Evolutionary conservation across 2,113 vertebrate genomes (phyloP).

Genomic region (Cnemophilus loriae): DNA sequence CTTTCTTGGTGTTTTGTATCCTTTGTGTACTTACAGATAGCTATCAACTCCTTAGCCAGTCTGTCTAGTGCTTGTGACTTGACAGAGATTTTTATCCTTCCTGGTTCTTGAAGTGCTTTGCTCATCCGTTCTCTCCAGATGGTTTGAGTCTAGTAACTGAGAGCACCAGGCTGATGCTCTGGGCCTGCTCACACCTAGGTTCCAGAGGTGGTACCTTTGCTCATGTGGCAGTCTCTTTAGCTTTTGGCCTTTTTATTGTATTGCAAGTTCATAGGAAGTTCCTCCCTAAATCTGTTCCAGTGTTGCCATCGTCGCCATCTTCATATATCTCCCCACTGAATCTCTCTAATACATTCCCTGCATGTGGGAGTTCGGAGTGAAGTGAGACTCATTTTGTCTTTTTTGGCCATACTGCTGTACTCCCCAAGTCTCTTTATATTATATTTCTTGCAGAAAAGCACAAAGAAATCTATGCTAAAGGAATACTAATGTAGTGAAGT

Average conservation of each 20-base stretch:
- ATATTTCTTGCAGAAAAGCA: conserved; percentile 1
- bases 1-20: conserved; percentile 7
- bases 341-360: background rate
- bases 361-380: conserved; percentile 37
- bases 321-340: conserved; percentile 15
- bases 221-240: background rate
- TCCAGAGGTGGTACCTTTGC: background rate
- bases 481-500: conserved; percentile 47
- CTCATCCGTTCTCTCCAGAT: background rate
- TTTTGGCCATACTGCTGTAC: conserved; percentile 46
- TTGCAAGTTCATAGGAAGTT: background rate
- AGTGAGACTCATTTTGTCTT: conserved; percentile 49
- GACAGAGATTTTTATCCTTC: conserved; percentile 19
- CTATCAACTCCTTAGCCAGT: conserved; percentile 8
- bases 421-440: conserved; percentile 50
- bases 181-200: background rate
- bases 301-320: background rate
- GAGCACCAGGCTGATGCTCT: background rate
- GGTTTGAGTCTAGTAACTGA: background rate
- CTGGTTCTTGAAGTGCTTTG: background rate
- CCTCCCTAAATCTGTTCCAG: background rate
- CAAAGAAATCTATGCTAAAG: conserved; percentile 40
- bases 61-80: background rate
- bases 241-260: background rate
- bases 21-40: conserved; percentile 18